phyloP scores from a whole-genome alignment of 1,140 invertebrate genomes.

The Drosophila sproati region DNA sequence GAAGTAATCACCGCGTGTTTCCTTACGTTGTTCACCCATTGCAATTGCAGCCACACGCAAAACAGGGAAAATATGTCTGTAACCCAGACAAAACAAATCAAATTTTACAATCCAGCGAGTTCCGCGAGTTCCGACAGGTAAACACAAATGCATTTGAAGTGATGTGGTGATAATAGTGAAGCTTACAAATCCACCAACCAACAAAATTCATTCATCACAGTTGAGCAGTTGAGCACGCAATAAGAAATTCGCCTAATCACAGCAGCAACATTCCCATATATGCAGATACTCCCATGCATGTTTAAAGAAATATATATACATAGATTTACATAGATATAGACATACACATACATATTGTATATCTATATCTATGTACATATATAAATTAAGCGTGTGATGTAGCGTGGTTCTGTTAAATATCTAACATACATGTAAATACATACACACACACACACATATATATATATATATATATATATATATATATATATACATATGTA shows the following conservation, averaged over 20 bases:
- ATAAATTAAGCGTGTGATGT: constrained; percentile 27
- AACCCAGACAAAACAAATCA: constrained; percentile 79
- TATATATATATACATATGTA: constrained; percentile 9
- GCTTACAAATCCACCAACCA: constrained; percentile 48
- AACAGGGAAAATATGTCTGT: constrained; percentile 61
- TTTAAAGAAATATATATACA: constrained; percentile 22
- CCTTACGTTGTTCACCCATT: constrained; percentile 46
- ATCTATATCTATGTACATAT: constrained; percentile 14
- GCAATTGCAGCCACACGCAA: constrained; percentile 55
- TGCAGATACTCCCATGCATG: constrained; percentile 27
- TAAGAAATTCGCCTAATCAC: constrained; percentile 44
- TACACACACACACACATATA: constrained; percentile 7
- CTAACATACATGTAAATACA: constrained; percentile 9
- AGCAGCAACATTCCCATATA: constrained; percentile 20
- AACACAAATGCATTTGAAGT: constrained; percentile 14
- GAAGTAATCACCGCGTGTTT: constrained; percentile 73
- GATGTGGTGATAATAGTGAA: constrained; percentile 43
- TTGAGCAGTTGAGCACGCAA: constrained; percentile 40
- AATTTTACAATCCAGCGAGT: constrained; percentile 89
- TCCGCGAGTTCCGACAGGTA: constrained; percentile 94
- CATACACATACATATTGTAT: constrained; percentile 38
- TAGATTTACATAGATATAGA: constrained; percentile 37
- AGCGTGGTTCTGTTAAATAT: constrained; percentile 31
- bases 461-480: constrained; percentile 3
- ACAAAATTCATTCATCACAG: constrained; percentile 48